Evolutionary conservation across 1,140 invertebrate genomes (phyloP).

Genomic region (Triops longicaudatus): DNA sequence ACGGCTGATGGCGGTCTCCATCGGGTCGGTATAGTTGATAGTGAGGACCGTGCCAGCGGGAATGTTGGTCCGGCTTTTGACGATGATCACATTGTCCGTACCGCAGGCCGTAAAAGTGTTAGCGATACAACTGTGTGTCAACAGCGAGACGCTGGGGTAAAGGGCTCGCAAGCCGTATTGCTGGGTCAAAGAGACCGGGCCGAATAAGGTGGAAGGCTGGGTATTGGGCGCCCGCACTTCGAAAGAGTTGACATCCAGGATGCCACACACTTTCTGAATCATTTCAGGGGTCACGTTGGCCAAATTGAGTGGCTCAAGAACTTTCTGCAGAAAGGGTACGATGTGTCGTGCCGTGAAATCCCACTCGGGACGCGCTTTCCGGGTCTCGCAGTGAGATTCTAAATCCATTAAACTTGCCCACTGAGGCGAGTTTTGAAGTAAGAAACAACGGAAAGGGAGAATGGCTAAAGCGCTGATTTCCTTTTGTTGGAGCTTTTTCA

Average conservation of each 20-base stretch:
- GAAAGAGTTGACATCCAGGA: constrained; percentile 68
- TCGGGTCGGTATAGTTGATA: constrained; percentile 64
- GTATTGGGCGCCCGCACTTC: constrained; percentile 62
- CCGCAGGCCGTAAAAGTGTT: constrained; percentile 71
- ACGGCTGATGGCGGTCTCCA: constrained; percentile 64
- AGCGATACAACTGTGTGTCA: constrained; percentile 66
- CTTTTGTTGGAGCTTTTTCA: constrained; percentile 9
- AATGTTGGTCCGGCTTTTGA: constrained; percentile 49
- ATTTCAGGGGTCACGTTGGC: constrained; percentile 44
- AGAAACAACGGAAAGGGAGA: constrained; percentile 33
- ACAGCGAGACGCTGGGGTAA: constrained; percentile 60
- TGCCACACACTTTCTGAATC: constrained; percentile 60
- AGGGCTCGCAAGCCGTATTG: constrained; percentile 22
- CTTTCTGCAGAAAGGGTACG: constrained; percentile 17
- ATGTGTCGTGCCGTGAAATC: constrained; percentile 24
- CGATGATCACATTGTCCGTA: constrained; percentile 51
- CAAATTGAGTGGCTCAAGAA: constrained; percentile 24
- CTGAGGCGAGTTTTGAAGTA: constrained; percentile 32
- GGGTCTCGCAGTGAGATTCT: constrained; percentile 48
- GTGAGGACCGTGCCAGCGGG: constrained; percentile 50
- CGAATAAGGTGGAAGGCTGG: constrained; percentile 51
- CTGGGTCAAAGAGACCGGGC: background rate
- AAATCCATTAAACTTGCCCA: constrained; percentile 48
- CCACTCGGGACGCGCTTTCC: constrained; percentile 46
- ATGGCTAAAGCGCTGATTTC: constrained; percentile 29